A percentile compares a stretch with the other conserved stretches of the same genome.
Evolutionary conservation across 1,140 invertebrate genomes (phyloP).

Genomic region (Latrodectus geometricus): DNA sequence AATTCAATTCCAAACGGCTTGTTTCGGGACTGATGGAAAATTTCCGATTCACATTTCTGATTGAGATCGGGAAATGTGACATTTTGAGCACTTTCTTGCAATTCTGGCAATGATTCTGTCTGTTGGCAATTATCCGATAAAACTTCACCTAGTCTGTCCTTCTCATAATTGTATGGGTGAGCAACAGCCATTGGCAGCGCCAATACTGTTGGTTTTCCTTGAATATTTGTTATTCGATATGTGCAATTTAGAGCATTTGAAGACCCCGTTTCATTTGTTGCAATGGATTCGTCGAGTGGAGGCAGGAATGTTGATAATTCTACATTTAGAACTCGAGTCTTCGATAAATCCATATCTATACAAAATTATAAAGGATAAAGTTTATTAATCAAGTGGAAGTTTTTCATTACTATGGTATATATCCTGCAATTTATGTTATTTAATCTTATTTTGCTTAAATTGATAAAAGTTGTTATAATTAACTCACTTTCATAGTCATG

Average conservation of each 20-base stretch:
- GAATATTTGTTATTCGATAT: constrained; percentile 20
- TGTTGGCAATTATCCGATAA: neutral
- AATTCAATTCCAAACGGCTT: constrained; percentile 81
- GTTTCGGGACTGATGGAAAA: constrained; percentile 76
- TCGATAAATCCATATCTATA: constrained; percentile 20
- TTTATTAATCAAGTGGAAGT: neutral
- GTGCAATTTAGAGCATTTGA: constrained; percentile 36
- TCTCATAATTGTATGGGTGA: constrained; percentile 44
- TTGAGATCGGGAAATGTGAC: constrained; percentile 7
- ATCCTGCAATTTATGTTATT: too few species aligned
- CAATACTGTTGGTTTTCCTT: constrained; percentile 22
- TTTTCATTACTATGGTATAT: too few species aligned
- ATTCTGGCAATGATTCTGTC: neutral
- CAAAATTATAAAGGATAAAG: neutral
- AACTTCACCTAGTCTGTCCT: constrained; percentile 6
- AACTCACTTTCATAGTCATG: constrained; percentile 23
- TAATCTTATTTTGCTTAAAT: too few species aligned
- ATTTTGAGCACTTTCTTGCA: neutral
- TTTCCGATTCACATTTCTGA: constrained; percentile 38
- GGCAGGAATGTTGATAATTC: constrained; percentile 42
- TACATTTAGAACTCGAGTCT: constrained; percentile 38
- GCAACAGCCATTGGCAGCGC: constrained; percentile 40
- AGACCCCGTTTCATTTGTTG: neutral
- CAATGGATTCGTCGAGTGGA: constrained; percentile 11
- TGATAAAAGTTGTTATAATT: too few species aligned